Evolutionary conservation across 2,113 vertebrate species (phyloP).

Genomic region (Chinchilla lanigera): DNA sequence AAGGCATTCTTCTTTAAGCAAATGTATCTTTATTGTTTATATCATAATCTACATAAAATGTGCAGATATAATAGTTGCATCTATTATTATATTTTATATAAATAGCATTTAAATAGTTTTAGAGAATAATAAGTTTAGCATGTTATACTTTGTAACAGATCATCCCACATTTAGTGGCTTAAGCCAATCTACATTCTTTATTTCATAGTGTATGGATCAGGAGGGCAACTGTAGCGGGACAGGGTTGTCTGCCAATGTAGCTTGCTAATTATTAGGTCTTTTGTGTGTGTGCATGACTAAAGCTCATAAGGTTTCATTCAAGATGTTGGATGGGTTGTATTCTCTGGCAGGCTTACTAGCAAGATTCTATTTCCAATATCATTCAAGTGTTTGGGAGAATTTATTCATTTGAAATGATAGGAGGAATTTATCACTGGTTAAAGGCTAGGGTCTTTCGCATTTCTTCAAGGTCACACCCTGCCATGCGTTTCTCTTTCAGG

Average conservation of each 20-base stretch:
- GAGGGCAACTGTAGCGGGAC: neutral
- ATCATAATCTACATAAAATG: neutral
- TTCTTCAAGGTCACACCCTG: neutral
- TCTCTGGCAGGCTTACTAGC: neutral
- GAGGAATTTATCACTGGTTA: neutral
- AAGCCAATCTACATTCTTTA: neutral
- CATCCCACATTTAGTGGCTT: neutral
- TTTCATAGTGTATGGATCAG: neutral
- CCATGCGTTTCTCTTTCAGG: neutral
- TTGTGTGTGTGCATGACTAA: neutral
- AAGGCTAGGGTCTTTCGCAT: neutral
- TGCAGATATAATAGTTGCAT: neutral
- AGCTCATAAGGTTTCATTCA: neutral
- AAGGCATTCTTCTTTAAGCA: neutral
- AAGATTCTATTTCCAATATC: neutral
- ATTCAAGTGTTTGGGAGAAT: neutral
- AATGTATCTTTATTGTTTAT: neutral
- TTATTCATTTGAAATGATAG: neutral
- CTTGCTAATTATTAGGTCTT: neutral
- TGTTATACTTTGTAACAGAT: neutral
- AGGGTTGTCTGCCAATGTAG: neutral
- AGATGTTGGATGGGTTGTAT: fast-evolving
- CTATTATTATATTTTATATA: neutral
- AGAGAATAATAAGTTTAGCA: neutral
- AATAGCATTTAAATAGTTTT: neutral